Base-by-base conservation (phyloP, 2,113 vertebrate species). In the Chlorodrepanis virens region DNA sequence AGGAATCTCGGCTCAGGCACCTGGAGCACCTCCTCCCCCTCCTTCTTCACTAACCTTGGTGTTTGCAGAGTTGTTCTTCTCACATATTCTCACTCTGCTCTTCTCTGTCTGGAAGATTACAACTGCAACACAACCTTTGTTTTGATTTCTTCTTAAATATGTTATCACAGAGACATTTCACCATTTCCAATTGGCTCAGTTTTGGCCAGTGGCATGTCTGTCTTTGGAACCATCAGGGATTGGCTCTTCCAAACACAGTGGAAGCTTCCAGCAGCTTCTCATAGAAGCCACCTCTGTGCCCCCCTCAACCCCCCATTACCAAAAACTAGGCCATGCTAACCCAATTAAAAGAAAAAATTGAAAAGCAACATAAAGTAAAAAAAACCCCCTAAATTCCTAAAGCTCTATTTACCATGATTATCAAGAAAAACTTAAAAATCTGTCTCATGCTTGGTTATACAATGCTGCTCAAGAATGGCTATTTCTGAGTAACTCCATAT, bases 151-250 rank as follows among this genome's bases (percentile, higher is more conserved):
- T 40, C 52, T 65, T 65, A 56, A 65, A 47, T 56, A 40, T 23
- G 23, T 23, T 40, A 13, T 56, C 31, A 57, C 42, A 75, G 29
- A 40, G 24, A 49, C 42, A 49, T 75, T 49, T 10, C 42, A 57
- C 12, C 42, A 40, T 40, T 56, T 75, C 42, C n/a, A 49, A 24
- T 29, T 49, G 15, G 29, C 29, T 19, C 35, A 16, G n/a, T 39
- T 45, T 56, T 65, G 50, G 19, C 19, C 50, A 57, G 60, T 0
- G 0, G 35, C 29, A 13, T 35, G 24, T n/a, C 29, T 1, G 0
- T 57, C 42, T 49, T 49, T 65, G 61, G 12, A 50, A 11, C 35
- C 16, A 57, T 9, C 8, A 50, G 25, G 11, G 31, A 49, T 3
- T 29, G 24, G 16, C 60, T 65, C 29, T 35, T 20, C 16, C 1